phyloP scores from a whole-genome alignment of 2,888 invertebrate species.

The Dryobotodes eremita region DNA sequence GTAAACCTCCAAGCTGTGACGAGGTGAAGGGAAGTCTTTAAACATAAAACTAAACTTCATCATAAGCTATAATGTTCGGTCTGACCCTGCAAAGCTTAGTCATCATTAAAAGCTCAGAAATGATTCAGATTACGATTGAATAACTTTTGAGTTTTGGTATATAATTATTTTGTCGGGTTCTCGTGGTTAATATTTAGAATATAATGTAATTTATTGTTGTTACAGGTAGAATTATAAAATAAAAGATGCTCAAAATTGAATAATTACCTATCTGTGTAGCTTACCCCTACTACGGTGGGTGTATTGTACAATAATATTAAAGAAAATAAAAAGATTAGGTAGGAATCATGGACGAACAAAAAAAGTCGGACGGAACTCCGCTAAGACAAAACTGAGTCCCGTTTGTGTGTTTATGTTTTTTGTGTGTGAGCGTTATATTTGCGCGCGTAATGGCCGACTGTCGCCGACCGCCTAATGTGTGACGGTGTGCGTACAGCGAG shows the following conservation, averaged over 20 bases:
- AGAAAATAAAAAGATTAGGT: neutral
- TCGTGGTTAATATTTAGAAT: neutral
- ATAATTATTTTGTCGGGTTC: neutral
- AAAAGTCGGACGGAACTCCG: no score
- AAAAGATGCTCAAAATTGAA: neutral
- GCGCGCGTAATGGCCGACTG: no score
- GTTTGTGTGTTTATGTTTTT: no score
- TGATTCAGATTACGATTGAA: conserved; percentile 19
- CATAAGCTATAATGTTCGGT: neutral
- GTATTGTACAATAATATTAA: neutral
- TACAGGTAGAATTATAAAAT: neutral
- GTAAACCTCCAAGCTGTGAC: neutral
- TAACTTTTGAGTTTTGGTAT: neutral
- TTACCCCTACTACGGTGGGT: neutral
- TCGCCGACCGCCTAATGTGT: no score
- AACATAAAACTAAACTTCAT: neutral
- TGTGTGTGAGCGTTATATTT: no score
- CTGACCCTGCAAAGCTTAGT: conserved; percentile 19
- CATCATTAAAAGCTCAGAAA: conserved; percentile 28
- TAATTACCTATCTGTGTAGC: neutral
- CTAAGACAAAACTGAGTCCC: no score
- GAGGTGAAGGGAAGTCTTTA: neutral
- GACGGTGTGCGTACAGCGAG: no score
- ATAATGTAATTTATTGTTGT: neutral
- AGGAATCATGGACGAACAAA: neutral